Evolutionary conservation across 2,888 invertebrate species (phyloP).

Genomic region (Parasteatoda lunata): DNA sequence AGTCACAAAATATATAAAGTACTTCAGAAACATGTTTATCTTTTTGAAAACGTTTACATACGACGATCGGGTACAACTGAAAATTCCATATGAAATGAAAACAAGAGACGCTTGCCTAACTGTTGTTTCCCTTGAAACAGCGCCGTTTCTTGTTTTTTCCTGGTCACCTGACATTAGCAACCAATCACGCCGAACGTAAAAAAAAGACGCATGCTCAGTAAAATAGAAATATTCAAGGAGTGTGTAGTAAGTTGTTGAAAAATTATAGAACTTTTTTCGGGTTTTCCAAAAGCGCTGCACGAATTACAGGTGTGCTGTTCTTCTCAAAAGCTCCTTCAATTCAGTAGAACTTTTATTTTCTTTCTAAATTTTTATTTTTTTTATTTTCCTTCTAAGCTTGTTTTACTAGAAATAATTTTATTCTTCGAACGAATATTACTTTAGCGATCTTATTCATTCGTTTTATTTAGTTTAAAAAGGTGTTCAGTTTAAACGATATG

Average conservation of each 20-base stretch:
- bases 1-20: not conserved
- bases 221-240: not conserved
- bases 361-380: no score
- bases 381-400: no score
- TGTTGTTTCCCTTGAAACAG: not conserved
- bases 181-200: not conserved
- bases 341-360: no score
- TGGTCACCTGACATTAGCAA: not conserved
- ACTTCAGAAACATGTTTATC: not conserved
- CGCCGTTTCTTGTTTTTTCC: constrained; percentile 5
- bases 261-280: not conserved
- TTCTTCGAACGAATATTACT: no score
- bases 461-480: no score
- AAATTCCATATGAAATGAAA: not conserved
- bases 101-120: not conserved
- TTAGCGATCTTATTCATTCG: no score
- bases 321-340: no score
- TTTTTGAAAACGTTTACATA: not conserved
- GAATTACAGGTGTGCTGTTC: not conserved
- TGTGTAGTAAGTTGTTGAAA: not conserved
- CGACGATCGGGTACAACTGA: not conserved
- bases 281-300: not conserved
- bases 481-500: no score
- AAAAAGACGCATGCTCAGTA: not conserved
- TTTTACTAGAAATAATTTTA: no score